phyloP scores from a whole-genome alignment of 2,797 vertebrate genomes.

The Myoxocephalus aenaeus region DNA sequence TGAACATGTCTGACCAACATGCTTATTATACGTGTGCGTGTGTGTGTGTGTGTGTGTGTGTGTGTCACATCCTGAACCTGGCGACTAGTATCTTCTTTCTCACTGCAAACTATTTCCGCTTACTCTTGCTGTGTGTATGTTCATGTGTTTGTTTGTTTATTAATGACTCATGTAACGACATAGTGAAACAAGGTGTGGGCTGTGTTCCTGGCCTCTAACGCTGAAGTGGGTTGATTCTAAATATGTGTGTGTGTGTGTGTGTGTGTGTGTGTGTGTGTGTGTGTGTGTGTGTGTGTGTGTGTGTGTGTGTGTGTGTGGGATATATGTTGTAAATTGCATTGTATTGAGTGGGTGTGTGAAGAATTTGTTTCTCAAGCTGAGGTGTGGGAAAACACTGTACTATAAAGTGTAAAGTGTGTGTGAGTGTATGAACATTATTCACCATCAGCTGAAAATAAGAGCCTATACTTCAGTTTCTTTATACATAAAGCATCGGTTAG shows the following conservation, averaged over 20 bases:
- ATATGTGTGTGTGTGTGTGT: constrained; percentile 29
- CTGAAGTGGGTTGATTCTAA: constrained; percentile 37
- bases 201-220: constrained; percentile 14
- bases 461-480: constrained; percentile 21
- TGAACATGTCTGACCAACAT: constrained; percentile 14
- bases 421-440: constrained; percentile 41
- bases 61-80: constrained; percentile 31
- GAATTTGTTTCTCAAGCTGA: constrained; percentile 46
- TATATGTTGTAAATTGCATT: constrained; percentile 45
- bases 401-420: constrained; percentile 24
- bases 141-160: constrained; percentile 47
- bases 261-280: constrained; percentile 29
- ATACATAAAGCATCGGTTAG: constrained; percentile 32
- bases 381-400: constrained; percentile 50
- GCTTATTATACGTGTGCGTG: constrained; percentile 13
- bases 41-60: constrained; percentile 21
- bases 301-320: not conserved
- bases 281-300: too few species aligned
- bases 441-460: constrained; percentile 44
- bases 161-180: constrained; percentile 42
- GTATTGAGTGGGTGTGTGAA: constrained; percentile 52
- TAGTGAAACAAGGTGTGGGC: constrained; percentile 45
- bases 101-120: constrained; percentile 47
- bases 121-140: constrained; percentile 40
- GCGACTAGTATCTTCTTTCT: constrained; percentile 32